Evolutionary conservation across 2,888 invertebrate species (phyloP), one percentile per base, ranked within the genome.

Genomic region (Euproctis similis): DNA sequence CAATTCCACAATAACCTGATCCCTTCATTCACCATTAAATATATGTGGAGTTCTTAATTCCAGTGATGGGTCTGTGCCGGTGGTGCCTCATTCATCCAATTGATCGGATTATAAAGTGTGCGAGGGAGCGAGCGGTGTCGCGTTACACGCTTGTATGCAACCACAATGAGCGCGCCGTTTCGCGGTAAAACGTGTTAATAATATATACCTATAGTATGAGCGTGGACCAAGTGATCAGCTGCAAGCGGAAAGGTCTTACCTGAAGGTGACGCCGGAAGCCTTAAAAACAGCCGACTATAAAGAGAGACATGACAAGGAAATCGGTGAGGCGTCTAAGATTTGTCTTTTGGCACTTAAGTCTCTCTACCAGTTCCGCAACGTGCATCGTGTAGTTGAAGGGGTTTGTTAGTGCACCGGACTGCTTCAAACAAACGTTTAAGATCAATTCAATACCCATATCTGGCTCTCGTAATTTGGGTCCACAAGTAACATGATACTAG

Each of bases 131-230:
- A 35, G 40, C 19, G 50, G 45, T 59, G 53, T 70, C 63, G 34
- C 42, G 49, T 70, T 67, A 55, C 52, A 28, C 35, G 32, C 47
- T 41, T 51, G 52, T 51, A 47, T 41, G 41, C 59, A 36, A 40
- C 31, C 45, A 48, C 59, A 62, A 57, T 53, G 62, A 53, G 61
- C 60, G 47, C 52, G 65, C 60, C 61, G 62, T 54, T 69, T 74
- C 68, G 72, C 70, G 63, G 74, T 69, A 67, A 48, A 66, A 70
- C 64, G 68, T 69, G 73, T 71, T 72, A 65, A 65, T 69, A 64
- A 61, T 59, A 59, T 45, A 14, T n/a, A n/a, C n/a, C n/a, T n/a
- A n/a, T 14, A 34, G 29, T 31, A 26, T 1, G 26, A 12, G 6
- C 21, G 23, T 25, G 47, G 41, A 24, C 2, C 28, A 36, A 48